Conservation (phyloP, 2,113 vertebrate species). For the Hippocampus zosterae region DNA sequence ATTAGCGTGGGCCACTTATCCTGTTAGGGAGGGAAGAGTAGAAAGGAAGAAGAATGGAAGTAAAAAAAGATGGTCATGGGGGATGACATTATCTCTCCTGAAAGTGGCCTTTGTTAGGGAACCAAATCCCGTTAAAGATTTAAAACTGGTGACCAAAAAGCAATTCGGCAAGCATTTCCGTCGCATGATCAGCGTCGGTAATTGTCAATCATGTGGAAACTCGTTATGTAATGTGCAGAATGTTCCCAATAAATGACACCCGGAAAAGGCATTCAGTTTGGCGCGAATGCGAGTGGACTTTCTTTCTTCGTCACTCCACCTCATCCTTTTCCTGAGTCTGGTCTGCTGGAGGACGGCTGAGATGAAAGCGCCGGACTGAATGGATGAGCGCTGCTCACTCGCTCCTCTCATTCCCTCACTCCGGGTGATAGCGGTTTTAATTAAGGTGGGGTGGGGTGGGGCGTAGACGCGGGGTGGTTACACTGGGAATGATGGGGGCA, state of each 20-base stretch:
- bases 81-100: conserved; percentile 34
- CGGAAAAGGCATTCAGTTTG: background rate
- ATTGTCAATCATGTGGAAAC: background rate
- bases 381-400: conserved; percentile 59
- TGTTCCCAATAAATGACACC: background rate
- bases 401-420: conserved; percentile 63
- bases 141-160: conserved; percentile 29
- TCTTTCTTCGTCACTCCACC: conserved; percentile 19
- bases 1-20: conserved; percentile 67
- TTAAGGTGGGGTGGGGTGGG: conserved; percentile 63
- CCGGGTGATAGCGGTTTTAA: conserved; percentile 73
- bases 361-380: conserved; percentile 66
- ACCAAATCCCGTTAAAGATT: conserved; percentile 14
- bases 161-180: conserved; percentile 2
- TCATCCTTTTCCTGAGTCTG: conserved; percentile 25
- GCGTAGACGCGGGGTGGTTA: background rate
- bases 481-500: conserved; percentile 63
- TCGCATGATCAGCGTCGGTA: background rate
- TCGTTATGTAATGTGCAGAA: background rate
- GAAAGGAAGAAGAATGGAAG: conserved; percentile 11
- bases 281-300: background rate
- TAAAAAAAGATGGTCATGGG: background rate
- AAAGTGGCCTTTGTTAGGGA: conserved; percentile 38
- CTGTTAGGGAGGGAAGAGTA: conserved; percentile 51
- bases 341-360: conserved; percentile 45